Conservation (phyloP, 2,888 invertebrate species). For the Macaria liturata region DNA sequence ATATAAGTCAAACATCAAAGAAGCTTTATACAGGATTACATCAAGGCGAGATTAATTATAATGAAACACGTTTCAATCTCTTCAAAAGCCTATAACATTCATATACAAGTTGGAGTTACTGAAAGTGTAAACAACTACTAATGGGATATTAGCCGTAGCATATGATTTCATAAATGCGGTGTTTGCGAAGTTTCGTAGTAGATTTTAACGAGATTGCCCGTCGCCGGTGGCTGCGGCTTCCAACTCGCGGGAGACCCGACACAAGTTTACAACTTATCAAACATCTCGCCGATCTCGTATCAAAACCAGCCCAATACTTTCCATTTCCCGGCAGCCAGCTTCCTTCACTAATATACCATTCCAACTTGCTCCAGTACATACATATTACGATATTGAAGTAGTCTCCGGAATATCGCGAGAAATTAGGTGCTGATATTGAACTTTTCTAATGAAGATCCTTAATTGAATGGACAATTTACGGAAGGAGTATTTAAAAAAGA, state of each 20-base stretch:
- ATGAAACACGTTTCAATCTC: constrained; percentile 15
- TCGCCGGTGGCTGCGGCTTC: constrained; percentile 60
- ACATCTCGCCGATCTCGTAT: constrained; percentile 67
- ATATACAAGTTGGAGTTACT: constrained; percentile 25
- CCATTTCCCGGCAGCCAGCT: constrained; percentile 22
- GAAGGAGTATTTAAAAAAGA: constrained; percentile 18
- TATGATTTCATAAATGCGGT: constrained; percentile 66
- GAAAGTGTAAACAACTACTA: constrained; percentile 45
- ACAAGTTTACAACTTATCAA: constrained; percentile 77
- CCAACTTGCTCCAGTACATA: too few relatives aligned
- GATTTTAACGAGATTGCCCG: constrained; percentile 80
- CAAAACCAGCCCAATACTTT: constrained; percentile 59
- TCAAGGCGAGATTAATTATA: background rate
- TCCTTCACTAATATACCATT: too few relatives aligned
- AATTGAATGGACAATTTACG: constrained; percentile 19
- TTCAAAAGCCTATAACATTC: constrained; percentile 22
- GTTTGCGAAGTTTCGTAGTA: constrained; percentile 66
- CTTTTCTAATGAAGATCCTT: constrained; percentile 10
- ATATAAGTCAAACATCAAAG: too few relatives aligned
- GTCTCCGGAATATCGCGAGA: background rate
- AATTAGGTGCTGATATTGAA: constrained; percentile 3
- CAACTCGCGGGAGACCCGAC: constrained; percentile 66
- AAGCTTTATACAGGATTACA: too few relatives aligned
- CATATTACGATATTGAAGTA: too few relatives aligned
- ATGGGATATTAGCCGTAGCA: constrained; percentile 56